Base-by-base conservation (phyloP, 2,113 vertebrate genomes). In the Toxostoma redivivum region DNA sequence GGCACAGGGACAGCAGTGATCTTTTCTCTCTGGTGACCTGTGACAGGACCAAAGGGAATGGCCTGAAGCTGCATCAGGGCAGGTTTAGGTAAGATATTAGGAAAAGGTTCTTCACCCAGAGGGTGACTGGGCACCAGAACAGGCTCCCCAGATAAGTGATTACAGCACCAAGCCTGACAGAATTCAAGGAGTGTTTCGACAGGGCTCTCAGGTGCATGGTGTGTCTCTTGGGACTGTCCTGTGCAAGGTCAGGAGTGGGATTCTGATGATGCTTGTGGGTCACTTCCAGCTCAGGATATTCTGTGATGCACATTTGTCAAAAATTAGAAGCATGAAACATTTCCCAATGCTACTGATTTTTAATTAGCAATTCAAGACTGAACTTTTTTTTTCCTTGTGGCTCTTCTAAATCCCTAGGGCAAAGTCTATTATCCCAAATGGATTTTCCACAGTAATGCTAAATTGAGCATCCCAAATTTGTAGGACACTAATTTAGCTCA, bases 371-470 rank as follows among this genome's bases (percentile, higher is more conserved):
- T 44, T 33, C 60, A 92, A 66, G 76, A 92, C 22, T 53, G 38
- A 79, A 73, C 8, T 17, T 27, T 25, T 14, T 56, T 65, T 33
- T 24, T 4, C 18, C 15, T 31, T 27, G 35, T 72, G 72, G 38
- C 60, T 95, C 25, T 93, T 93, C 73, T 73, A 89, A 91, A 86
- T 83, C 92, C 91, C 57, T 50, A 12, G 25, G 81, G 96, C 72
- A 95, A 95, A 91, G 47, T 86, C 88, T 93, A 92, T 94, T 95
- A 95, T 90, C 70, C 77, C 90, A 95, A 96, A 96, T 95, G 78
- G 69, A 95, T 97, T 96, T 96, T 96, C 95, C 95, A 97, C 93
- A 90, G 77, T 69, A 92, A 96, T 60, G 64, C 78, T 95, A 95
- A 96, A 95, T 90, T 91, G 74, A 94, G 81, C 91, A 93, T 97